Conservation (phyloP, 1,140 invertebrate genomes). For the Bacillus rossius region DNA sequence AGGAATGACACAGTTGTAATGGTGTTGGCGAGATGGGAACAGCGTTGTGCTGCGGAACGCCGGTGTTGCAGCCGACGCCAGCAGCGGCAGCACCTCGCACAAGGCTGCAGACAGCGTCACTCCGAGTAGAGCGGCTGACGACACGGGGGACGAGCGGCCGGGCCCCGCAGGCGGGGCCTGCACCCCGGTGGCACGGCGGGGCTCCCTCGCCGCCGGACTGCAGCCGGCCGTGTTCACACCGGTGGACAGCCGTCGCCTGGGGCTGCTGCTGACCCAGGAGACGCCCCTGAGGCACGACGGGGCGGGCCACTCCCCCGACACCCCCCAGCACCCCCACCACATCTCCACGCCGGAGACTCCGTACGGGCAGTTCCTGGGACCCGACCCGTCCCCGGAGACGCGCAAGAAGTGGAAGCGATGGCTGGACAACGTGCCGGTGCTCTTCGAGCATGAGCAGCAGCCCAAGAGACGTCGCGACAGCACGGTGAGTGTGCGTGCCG, state of each 20-base stretch:
- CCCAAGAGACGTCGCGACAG: constrained; percentile 37
- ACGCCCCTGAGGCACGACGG: constrained; percentile 27
- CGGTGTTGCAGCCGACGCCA: too few relatives aligned
- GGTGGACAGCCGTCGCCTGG: neutral
- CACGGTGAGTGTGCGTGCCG: constrained; percentile 41
- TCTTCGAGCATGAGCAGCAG: constrained; percentile 34
- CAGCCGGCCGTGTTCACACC: neutral
- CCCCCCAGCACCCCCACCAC: constrained; percentile 37
- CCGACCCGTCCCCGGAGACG: constrained; percentile 46
- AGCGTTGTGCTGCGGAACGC: too few relatives aligned
- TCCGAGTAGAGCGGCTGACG: too few relatives aligned
- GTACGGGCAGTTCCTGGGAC: constrained; percentile 43
- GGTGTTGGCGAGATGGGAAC: too few relatives aligned
- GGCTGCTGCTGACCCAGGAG: constrained; percentile 27
- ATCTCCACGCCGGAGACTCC: constrained; percentile 50
- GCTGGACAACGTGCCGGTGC: constrained; percentile 44
- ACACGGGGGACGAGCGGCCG: too few relatives aligned
- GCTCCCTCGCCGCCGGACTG: too few relatives aligned
- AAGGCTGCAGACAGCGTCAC: too few relatives aligned
- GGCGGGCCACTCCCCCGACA: constrained; percentile 14
- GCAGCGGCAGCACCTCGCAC: too few relatives aligned
- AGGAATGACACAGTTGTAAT: too few relatives aligned
- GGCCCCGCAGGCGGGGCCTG: too few relatives aligned
- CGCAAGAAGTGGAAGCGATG: constrained; percentile 46
- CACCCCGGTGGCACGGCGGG: too few relatives aligned